These are phyloP conservation scores for Asarcornis scutulata DNA, from an alignment of 2,113 vertebrate genomes.

Conservation along the genomic window DNA sequence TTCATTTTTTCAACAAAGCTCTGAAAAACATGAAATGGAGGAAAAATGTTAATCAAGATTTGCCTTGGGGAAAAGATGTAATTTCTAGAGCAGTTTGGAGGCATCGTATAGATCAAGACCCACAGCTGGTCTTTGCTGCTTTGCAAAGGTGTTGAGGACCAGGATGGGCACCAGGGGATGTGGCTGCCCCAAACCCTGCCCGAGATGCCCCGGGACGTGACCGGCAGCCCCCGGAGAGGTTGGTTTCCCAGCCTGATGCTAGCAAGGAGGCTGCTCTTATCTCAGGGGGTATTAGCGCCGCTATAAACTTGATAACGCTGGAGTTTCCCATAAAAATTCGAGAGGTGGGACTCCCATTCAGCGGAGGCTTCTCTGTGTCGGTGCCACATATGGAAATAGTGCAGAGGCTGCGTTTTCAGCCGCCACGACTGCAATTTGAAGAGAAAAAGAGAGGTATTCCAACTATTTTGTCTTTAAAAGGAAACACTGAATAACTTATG, in stretches of 20 bases:
- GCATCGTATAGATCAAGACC: not conserved
- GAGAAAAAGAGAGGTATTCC: constrained; percentile 59
- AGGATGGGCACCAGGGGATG: not conserved
- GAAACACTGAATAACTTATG: constrained; percentile 69
- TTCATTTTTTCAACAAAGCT: not conserved
- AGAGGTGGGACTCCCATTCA: constrained; percentile 5
- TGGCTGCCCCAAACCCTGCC: not conserved
- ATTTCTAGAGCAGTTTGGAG: not conserved
- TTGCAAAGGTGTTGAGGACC: not conserved
- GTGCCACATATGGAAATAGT: constrained; percentile 18
- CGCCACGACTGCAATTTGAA: constrained; percentile 30
- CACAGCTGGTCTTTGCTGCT: not conserved
- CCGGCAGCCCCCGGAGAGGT: not conserved
- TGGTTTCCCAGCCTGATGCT: constrained; percentile 23
- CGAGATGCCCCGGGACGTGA: rapidly evolving
- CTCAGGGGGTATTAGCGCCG: not conserved
- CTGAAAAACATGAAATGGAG: not conserved
- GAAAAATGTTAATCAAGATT: not conserved
- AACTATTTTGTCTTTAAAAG: constrained; percentile 74
- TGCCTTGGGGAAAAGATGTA: not conserved
- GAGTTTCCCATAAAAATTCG: constrained; percentile 24
- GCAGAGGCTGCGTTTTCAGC: not conserved
- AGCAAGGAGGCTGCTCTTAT: constrained; percentile 29
- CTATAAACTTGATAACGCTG: not conserved
- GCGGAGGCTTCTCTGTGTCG: not conserved